Conservation (phyloP, 2,797 vertebrate genomes). For the Acipenser transmontanus region DNA sequence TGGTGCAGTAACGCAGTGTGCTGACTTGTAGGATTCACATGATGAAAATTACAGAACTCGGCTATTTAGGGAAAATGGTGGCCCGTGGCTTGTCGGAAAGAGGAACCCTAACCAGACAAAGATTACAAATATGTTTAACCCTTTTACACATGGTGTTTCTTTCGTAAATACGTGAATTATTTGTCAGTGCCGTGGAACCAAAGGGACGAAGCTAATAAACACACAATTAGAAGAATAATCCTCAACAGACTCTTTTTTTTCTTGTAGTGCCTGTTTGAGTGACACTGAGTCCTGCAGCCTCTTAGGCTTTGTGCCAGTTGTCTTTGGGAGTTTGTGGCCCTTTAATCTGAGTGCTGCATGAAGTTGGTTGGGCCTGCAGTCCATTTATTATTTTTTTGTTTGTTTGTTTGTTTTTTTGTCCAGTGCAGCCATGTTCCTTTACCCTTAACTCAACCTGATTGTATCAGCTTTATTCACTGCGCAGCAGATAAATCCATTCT, state of each 20-base stretch:
- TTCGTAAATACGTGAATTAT: slow-evolving; percentile 23
- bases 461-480: too few species aligned
- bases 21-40: slow-evolving; percentile 50
- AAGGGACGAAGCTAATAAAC: slow-evolving; percentile 13
- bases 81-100: slow-evolving; percentile 44
- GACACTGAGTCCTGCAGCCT: slow-evolving; percentile 50
- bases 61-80: slow-evolving; percentile 62
- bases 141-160: slow-evolving; percentile 26
- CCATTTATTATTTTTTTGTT: not conserved
- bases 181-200: slow-evolving; percentile 24
- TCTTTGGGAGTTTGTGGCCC: slow-evolving; percentile 49
- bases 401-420: slow-evolving; percentile 5
- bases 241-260: slow-evolving; percentile 31
- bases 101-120: slow-evolving; percentile 13
- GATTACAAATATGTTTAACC: not conserved
- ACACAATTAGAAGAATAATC: slow-evolving; percentile 14
- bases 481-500: not conserved
- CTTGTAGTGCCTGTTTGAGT: slow-evolving; percentile 21
- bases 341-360: slow-evolving; percentile 43
- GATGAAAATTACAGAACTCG: slow-evolving; percentile 61
- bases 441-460: not conserved
- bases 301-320: slow-evolving; percentile 49
- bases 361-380: slow-evolving; percentile 32
- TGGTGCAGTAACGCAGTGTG: slow-evolving; percentile 52
- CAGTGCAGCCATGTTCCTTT: too few species aligned